phyloP scores from a whole-genome alignment of 2,888 invertebrate species.

The Callyntrura sp. region DNA sequence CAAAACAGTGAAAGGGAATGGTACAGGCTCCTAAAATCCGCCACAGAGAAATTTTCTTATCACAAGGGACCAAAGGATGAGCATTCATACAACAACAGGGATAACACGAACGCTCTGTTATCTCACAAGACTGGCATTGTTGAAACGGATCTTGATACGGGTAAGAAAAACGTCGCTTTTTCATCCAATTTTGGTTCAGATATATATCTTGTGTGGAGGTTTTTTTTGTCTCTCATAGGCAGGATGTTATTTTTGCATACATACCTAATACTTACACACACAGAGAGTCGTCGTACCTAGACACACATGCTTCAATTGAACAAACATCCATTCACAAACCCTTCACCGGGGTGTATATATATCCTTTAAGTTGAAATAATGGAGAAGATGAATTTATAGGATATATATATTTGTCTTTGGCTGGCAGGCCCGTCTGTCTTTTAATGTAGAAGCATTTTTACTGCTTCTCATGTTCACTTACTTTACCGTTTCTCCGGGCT shows the following conservation, averaged over 20 bases:
- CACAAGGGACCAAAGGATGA: conserved; percentile 78
- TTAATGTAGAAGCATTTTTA: conserved; percentile 31
- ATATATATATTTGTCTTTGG: conserved; percentile 25
- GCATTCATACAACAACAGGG: conserved; percentile 45
- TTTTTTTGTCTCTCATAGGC: conserved; percentile 12
- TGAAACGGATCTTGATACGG: conserved; percentile 84
- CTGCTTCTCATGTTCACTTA: conserved; percentile 3
- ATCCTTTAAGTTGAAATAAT: conserved; percentile 26
- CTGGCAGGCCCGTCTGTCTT: neutral
- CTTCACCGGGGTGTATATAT: neutral
- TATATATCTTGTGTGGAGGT: neutral
- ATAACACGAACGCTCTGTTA: conserved; percentile 37
- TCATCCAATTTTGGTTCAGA: conserved; percentile 14
- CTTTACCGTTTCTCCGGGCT: neutral
- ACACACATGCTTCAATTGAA: conserved; percentile 28
- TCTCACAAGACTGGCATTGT: conserved; percentile 82
- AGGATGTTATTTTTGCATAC: conserved; percentile 49
- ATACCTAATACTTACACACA: neutral
- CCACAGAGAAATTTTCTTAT: conserved; percentile 83
- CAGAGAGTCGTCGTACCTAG: too few relatives aligned
- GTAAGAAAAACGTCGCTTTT: conserved; percentile 73
- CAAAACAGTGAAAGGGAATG: conserved; percentile 83
- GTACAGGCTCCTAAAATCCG: conserved; percentile 83
- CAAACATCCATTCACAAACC: conserved; percentile 14
- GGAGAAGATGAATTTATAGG: neutral